These are phyloP conservation scores for Paratrypauchen microcephalus DNA, from an alignment of 2,797 vertebrate genomes.

Conservation along the genomic window DNA sequence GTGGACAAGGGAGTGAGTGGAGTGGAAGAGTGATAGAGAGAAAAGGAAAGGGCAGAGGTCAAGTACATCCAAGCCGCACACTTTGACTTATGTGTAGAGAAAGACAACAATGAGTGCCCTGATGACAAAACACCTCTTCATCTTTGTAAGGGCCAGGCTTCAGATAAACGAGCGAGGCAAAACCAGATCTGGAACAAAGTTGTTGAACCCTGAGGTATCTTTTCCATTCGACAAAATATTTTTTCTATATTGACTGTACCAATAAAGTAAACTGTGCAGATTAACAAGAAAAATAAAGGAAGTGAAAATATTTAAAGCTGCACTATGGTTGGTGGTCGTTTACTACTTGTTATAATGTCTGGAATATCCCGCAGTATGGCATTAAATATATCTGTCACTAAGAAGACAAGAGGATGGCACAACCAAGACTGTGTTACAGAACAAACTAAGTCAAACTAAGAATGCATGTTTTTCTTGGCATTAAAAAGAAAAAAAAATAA, in stretches of 20 bases:
- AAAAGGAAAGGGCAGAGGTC: constrained; percentile 60
- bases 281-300: background rate
- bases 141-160: constrained; percentile 37
- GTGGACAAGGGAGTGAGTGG: constrained; percentile 39
- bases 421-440: background rate
- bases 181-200: constrained; percentile 5
- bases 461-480: background rate
- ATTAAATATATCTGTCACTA: background rate
- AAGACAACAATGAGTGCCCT: constrained; percentile 62
- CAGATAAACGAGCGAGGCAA: constrained; percentile 15
- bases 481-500: background rate
- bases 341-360: too few relatives aligned
- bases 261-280: background rate
- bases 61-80: constrained; percentile 72
- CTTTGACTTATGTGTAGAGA: constrained; percentile 68
- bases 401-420: background rate
- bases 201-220: background rate
- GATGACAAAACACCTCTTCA: constrained; percentile 44
- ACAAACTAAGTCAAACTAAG: too few relatives aligned
- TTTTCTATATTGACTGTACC: too few relatives aligned
- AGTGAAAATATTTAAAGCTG: background rate
- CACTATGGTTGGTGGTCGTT: background rate
- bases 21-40: constrained; percentile 50
- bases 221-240: background rate
- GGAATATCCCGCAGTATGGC: too few relatives aligned